phyloP scores from a whole-genome alignment of 2,888 invertebrate species.

The Apamea sordens region DNA sequence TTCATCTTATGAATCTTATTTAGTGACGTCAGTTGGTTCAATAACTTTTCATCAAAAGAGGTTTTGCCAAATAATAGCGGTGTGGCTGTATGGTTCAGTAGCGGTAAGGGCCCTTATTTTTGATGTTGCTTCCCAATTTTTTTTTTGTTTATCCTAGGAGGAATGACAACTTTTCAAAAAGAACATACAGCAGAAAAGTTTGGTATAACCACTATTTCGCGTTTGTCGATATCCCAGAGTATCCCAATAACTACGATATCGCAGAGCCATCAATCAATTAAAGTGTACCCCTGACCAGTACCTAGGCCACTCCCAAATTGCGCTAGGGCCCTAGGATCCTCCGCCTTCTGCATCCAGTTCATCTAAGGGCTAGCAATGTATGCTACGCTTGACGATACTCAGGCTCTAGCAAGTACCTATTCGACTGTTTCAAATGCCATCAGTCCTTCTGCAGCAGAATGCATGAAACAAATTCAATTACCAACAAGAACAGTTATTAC shows the following conservation, averaged over 20 bases:
- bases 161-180: too few relatives aligned
- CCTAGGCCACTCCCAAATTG: background rate
- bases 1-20: background rate
- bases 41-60: background rate
- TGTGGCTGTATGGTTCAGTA: background rate
- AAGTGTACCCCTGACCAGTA: too few relatives aligned
- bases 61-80: background rate
- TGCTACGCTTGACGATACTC: background rate
- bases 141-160: too few relatives aligned
- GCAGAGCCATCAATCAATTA: background rate
- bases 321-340: background rate
- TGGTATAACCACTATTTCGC: too few relatives aligned
- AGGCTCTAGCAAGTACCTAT: background rate
- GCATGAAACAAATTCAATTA: constrained; percentile 12
- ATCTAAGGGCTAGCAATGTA: background rate
- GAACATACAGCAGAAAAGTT: background rate
- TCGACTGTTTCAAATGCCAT: background rate
- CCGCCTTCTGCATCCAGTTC: background rate
- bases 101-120: too few relatives aligned
- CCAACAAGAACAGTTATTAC: constrained; percentile 12
- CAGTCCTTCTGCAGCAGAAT: background rate
- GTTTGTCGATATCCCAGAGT: too few relatives aligned
- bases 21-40: too few relatives aligned
- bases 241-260: background rate
- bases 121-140: too few relatives aligned